Percentiles rank a stretch among this genome's conserved stretches.
These are phyloP conservation scores for Arion vulgaris DNA, from an alignment of 1,140 invertebrate genomes.

Conservation along the genomic window DNA sequence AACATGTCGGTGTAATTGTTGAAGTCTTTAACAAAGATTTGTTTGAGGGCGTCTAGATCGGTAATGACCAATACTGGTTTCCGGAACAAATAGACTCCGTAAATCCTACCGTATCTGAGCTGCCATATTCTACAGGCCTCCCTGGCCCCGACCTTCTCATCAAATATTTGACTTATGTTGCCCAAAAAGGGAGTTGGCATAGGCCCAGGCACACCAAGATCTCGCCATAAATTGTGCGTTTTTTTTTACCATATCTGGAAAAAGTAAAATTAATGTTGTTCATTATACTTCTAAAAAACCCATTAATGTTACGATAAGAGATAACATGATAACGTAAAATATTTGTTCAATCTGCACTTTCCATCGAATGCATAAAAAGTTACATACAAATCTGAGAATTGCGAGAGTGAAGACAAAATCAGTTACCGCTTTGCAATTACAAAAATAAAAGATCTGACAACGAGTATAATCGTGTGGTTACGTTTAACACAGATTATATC, in stretches of 20 bases:
- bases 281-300: too few species aligned
- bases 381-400: too few species aligned
- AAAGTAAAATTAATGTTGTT: too few species aligned
- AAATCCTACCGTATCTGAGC: conserved; percentile 22
- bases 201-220: conserved; percentile 28
- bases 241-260: conserved; percentile 34
- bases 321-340: too few species aligned
- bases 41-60: conserved; percentile 29
- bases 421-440: too few species aligned
- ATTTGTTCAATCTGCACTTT: too few species aligned
- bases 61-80: conserved; percentile 27
- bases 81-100: conserved; percentile 33
- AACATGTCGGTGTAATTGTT: conserved; percentile 20
- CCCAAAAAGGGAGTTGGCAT: conserved; percentile 22
- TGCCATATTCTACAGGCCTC: not conserved
- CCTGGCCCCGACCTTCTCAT: not conserved
- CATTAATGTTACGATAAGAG: too few species aligned
- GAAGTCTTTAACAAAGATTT: conserved; percentile 42
- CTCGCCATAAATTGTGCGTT: not conserved
- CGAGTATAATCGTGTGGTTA: too few species aligned
- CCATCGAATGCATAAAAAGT: too few species aligned
- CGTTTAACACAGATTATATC: too few species aligned
- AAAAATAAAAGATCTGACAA: too few species aligned
- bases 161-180: conserved; percentile 28
- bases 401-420: too few species aligned